A percentile compares a stretch with the other conserved stretches of the same genome.
Conservation (phyloP, 2,888 invertebrate species). For the Colostygia pectinataria region DNA sequence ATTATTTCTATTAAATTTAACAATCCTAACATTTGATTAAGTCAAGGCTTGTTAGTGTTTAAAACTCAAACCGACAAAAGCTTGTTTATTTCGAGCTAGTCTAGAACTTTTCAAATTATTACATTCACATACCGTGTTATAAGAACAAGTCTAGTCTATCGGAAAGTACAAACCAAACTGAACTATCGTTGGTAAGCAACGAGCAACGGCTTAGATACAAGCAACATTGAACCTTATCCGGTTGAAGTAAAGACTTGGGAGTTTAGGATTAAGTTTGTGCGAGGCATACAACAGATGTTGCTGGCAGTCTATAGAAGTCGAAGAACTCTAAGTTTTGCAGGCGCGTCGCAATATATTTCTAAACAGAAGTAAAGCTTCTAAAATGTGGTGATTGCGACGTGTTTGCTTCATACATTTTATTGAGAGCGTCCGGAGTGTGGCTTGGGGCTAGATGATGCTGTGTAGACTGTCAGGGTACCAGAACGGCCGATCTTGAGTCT, state of each 20-base stretch:
- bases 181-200: conserved; percentile 42
- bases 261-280: conserved; percentile 41
- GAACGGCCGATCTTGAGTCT: too few species aligned
- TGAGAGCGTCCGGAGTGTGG: too few species aligned
- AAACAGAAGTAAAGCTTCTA: conserved; percentile 1
- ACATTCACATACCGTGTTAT: conserved; percentile 55
- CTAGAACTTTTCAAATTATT: conserved; percentile 32
- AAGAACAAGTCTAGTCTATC: conserved; percentile 63
- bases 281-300: conserved; percentile 74
- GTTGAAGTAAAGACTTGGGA: conserved; percentile 27
- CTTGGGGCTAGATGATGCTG: too few species aligned
- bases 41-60: neutral
- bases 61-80: conserved; percentile 22
- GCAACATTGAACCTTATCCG: conserved; percentile 34
- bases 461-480: too few species aligned
- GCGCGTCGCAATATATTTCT: conserved; percentile 18
- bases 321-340: conserved; percentile 65
- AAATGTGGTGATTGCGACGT: too few species aligned
- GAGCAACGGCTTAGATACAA: conserved; percentile 11
- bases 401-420: too few species aligned
- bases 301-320: conserved; percentile 64
- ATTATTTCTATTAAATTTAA: too few species aligned
- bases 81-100: conserved; percentile 29
- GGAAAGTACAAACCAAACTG: conserved; percentile 64
- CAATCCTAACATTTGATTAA: neutral